Evolutionary conservation across 2,113 vertebrate genomes (phyloP).

Genomic region (Malurus elegans): DNA sequence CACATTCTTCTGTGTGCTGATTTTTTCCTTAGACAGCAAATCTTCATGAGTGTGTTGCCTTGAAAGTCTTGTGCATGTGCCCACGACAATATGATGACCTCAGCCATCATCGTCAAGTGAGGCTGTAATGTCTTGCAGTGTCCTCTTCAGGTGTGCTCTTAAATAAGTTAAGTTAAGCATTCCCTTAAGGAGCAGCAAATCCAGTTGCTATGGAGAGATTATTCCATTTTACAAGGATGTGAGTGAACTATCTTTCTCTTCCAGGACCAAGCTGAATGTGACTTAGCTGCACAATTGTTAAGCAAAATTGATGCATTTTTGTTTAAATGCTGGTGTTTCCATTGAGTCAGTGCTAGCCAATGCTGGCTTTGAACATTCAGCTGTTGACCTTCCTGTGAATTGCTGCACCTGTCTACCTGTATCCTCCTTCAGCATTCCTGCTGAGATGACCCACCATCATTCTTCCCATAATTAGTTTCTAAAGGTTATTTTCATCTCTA

Average conservation of each 20-base stretch:
- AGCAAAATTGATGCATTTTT: background rate
- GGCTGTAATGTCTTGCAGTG: background rate
- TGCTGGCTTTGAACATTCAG: background rate
- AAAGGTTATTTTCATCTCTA: background rate
- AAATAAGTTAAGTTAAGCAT: background rate
- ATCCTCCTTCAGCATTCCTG: background rate
- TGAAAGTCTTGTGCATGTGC: background rate
- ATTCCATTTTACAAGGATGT: background rate
- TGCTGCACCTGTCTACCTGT: background rate
- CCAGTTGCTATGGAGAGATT: background rate
- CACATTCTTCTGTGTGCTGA: background rate
- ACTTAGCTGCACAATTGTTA: background rate
- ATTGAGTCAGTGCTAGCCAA: background rate
- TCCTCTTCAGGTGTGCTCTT: background rate
- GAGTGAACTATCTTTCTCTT: background rate
- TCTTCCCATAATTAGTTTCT: background rate
- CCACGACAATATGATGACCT: background rate
- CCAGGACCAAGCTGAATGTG: background rate
- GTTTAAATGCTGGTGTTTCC: background rate
- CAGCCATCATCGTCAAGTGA: background rate
- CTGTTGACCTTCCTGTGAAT: background rate
- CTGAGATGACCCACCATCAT: background rate
- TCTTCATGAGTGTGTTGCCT: background rate
- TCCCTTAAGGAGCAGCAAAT: background rate
- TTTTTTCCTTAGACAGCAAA: background rate